Percentiles rank a stretch among this genome's conserved stretches.
Conservation (phyloP, 2,113 vertebrate species). For the Damaliscus lunatus region DNA sequence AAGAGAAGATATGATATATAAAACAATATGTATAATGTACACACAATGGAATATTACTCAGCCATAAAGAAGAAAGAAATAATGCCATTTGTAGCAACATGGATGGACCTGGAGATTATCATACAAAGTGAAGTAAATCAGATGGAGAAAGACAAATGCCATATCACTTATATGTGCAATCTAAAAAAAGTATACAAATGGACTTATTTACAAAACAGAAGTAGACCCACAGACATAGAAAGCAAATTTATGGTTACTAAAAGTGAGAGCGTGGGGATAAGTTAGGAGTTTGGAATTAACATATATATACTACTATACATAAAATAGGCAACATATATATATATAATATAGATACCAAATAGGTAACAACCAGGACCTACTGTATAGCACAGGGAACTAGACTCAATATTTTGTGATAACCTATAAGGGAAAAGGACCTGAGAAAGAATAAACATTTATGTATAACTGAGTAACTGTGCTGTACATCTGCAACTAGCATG, state of each 20-base stretch:
- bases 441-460: not conserved
- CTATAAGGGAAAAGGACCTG: not conserved
- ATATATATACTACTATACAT: not conserved
- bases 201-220: not conserved
- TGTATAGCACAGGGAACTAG: not conserved
- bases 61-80: not conserved
- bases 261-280: not conserved
- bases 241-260: not conserved
- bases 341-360: not conserved
- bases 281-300: not conserved
- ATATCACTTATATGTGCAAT: not conserved
- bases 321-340: not conserved
- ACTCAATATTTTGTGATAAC: not conserved
- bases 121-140: not conserved
- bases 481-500: not conserved
- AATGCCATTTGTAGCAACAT: not conserved
- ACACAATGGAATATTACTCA: not conserved
- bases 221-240: not conserved
- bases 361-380: not conserved
- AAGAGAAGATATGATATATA: not conserved
- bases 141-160: not conserved
- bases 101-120: not conserved
- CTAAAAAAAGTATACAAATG: not conserved
- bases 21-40: not conserved
- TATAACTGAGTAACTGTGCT: not conserved